Evolutionary conservation across 2,113 vertebrate genomes (phyloP), one percentile per base, ranked within the genome.

Genomic region (Clupea harengus): DNA sequence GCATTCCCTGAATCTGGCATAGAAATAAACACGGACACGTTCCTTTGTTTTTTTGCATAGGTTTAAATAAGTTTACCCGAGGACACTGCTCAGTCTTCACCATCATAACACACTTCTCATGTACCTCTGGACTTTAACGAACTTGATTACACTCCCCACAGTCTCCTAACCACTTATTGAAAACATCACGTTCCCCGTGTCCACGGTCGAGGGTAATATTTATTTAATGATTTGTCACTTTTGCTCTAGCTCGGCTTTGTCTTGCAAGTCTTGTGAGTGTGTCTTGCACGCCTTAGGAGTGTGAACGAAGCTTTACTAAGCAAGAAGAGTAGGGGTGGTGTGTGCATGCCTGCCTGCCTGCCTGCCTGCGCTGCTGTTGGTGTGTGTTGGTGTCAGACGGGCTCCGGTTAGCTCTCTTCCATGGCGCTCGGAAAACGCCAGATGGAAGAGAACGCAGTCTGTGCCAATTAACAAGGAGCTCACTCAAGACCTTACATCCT

Each of bases 391-490:
- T 78, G 72, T 39, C 72, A 78, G 64, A 80, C 39, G 6, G 67
- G 72, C 50, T 17, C n/a, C 25, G 67, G 81, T 84, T 57, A 84
- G 75, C 67, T 10, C 28, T 25, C 15, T 13, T 75, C 10, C 17
- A 46, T 52, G 81, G 54, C 82, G 72, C 67, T 46, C 82, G 86
- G 20, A 25, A 54, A 39, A 32, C 10, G 13, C 25, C 60, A 81
- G 75, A 81, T 57, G 75, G 83, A 82, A 75, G 15, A 64, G 54
- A 44, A 25, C 39, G 67, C 80, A 39, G 39, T 85, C 50, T 9
- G 49, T 81, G 78, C 49, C 78, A 57, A 44, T 49, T 82, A 60
- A 60, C 86, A 86, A 72, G 60, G 82, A 60, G n/a, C 60, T 47
- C 81, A 45, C 50, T 54, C 52, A 60, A 75, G 47, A 82, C 47